Evolutionary conservation across 2,113 vertebrate species (phyloP).

Genomic region (Oophaga pumilio): DNA sequence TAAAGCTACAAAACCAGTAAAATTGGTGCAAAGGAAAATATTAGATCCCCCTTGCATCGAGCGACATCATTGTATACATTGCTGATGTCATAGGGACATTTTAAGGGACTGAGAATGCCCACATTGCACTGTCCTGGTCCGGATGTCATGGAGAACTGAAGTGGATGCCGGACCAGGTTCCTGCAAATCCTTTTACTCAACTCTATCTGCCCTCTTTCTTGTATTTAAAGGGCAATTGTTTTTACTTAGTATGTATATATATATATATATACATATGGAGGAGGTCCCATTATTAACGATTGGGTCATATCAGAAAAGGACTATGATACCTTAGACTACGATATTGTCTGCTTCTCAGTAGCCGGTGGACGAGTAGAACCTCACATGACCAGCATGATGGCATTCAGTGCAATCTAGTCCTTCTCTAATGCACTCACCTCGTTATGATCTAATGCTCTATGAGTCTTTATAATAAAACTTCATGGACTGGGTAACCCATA

Average conservation of each 20-base stretch:
- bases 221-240: not conserved
- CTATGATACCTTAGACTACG: too few species aligned
- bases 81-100: too few species aligned
- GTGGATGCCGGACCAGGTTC: too few species aligned
- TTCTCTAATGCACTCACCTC: not conserved
- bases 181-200: too few species aligned
- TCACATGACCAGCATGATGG: not conserved
- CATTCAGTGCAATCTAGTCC: conserved; percentile 10
- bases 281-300: not conserved
- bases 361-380: not conserved
- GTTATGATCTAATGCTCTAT: not conserved
- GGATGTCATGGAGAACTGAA: too few species aligned
- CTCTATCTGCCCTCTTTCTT: too few species aligned
- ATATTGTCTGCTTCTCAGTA: not conserved
- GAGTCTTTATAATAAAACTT: not conserved
- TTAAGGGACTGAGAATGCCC: too few species aligned
- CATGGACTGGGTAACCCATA: not conserved
- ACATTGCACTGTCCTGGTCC: too few species aligned
- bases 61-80: too few species aligned
- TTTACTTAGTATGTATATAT: not conserved
- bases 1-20: not conserved
- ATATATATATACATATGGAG: not conserved
- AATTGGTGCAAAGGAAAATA: not conserved
- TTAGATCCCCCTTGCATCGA: too few species aligned
- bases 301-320: not conserved